phyloP scores from a whole-genome alignment of 1,140 invertebrate genomes.

The Augochlora pura region DNA sequence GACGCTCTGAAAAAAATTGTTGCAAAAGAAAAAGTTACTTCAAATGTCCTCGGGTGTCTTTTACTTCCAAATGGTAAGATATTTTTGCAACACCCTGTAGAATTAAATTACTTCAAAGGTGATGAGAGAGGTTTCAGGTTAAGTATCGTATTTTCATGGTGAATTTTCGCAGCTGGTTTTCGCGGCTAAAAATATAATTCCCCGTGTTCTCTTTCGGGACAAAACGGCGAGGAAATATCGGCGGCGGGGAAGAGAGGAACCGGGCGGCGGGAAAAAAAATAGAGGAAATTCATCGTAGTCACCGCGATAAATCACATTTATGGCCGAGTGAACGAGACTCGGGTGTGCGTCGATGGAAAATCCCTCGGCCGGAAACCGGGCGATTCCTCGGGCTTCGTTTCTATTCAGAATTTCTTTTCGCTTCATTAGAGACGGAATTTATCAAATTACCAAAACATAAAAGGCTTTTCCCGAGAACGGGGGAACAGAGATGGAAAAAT shows the following conservation, averaged over 20 bases:
- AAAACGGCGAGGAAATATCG: background rate
- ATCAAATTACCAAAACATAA: background rate
- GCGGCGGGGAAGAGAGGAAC: too few relatives aligned
- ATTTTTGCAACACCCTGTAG: too few relatives aligned
- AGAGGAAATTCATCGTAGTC: slow-evolving; percentile 7
- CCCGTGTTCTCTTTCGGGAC: background rate
- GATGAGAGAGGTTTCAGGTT: too few relatives aligned
- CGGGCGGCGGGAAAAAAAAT: background rate
- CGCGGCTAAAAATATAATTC: background rate
- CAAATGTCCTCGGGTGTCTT: too few relatives aligned
- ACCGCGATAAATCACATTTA: slow-evolving; percentile 27
- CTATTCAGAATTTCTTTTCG: slow-evolving; percentile 8
- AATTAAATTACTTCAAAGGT: too few relatives aligned
- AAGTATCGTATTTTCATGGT: too few relatives aligned
- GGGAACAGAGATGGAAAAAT: too few relatives aligned
- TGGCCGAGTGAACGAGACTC: background rate
- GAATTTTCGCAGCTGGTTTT: background rate
- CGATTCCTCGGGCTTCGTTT: background rate
- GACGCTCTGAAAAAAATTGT: too few relatives aligned
- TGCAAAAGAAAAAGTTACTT: too few relatives aligned
- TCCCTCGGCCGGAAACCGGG: background rate
- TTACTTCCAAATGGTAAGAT: too few relatives aligned
- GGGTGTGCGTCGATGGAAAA: background rate
- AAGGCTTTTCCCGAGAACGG: too few relatives aligned
- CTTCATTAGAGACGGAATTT: background rate